phyloP scores from a whole-genome alignment of 1,140 invertebrate genomes.

The Lethrus apterus region DNA sequence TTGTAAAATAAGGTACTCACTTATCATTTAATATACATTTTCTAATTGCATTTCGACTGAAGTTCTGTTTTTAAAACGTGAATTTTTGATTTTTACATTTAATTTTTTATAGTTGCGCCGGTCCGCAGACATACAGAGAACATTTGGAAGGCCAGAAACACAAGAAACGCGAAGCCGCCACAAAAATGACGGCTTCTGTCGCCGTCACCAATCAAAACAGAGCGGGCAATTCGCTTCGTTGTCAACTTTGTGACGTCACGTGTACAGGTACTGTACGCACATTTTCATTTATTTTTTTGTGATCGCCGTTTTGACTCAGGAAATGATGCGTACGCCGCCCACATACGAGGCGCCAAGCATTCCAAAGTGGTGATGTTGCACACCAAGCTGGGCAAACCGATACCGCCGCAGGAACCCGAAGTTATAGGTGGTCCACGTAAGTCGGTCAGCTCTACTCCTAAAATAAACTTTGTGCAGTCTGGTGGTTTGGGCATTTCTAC shows the following conservation, averaged over 20 bases:
- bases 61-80: neutral
- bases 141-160: constrained; percentile 97
- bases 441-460: constrained; percentile 63
- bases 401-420: constrained; percentile 91
- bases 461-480: constrained; percentile 85
- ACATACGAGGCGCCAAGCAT: constrained; percentile 95
- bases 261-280: constrained; percentile 64
- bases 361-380: constrained; percentile 95
- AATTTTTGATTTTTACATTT: neutral
- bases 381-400: constrained; percentile 94
- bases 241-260: constrained; percentile 93
- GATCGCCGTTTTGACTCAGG: constrained; percentile 44
- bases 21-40: neutral
- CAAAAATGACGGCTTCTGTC: constrained; percentile 62
- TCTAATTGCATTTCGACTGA: neutral
- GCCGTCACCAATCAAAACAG: constrained; percentile 46
- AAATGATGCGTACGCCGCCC: constrained; percentile 94
- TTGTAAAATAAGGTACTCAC: constrained; percentile 86
- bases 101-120: constrained; percentile 33
- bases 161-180: constrained; percentile 93
- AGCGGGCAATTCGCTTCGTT: constrained; percentile 67
- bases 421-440: constrained; percentile 52
- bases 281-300: neutral
- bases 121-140: constrained; percentile 82
- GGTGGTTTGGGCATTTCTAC: constrained; percentile 57